Percentiles rank a stretch among this genome's conserved stretches.
These are phyloP conservation scores for Caenorhabditis parvicauda DNA, from an alignment of 2,888 invertebrate genomes.

Conservation along the genomic window DNA sequence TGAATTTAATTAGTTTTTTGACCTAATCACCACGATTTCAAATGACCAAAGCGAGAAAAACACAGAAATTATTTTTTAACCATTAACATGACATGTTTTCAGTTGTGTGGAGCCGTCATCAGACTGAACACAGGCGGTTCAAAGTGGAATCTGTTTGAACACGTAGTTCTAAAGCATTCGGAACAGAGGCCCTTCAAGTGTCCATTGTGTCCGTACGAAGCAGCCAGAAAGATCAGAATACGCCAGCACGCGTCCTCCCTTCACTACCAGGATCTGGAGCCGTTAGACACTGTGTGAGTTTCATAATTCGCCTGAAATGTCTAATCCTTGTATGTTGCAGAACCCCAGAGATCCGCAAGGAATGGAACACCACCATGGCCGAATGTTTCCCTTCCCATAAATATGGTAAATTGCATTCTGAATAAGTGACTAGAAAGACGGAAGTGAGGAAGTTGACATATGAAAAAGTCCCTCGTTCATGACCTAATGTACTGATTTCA, in stretches of 20 bases:
- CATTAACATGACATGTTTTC: no score
- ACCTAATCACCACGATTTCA: slow-evolving; percentile 5
- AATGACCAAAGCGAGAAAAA: neutral
- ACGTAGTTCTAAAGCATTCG: slow-evolving; percentile 32
- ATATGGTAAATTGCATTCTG: no score
- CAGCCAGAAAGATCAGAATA: slow-evolving; percentile 24
- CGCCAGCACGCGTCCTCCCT: slow-evolving; percentile 21
- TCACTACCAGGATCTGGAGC: slow-evolving; percentile 17
- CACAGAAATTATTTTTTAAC: neutral
- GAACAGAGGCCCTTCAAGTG: slow-evolving; percentile 26
- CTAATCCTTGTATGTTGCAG: no score
- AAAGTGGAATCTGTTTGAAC: slow-evolving; percentile 35
- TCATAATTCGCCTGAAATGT: no score
- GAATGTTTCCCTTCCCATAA: slow-evolving; percentile 29
- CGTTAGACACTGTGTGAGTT: slow-evolving; percentile 19
- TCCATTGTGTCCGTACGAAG: slow-evolving; percentile 17
- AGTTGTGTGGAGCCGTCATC: slow-evolving; percentile 16
- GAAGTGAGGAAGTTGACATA: no score
- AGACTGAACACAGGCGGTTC: slow-evolving; percentile 27
- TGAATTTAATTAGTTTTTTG: no score
- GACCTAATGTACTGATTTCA: neutral
- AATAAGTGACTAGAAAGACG: no score
- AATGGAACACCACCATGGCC: slow-evolving; percentile 21
- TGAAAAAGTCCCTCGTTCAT: no score
- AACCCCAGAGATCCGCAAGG: slow-evolving; percentile 19